Evolutionary conservation across 2,113 vertebrate species (phyloP).

Genomic region (Pterocles gutturalis): DNA sequence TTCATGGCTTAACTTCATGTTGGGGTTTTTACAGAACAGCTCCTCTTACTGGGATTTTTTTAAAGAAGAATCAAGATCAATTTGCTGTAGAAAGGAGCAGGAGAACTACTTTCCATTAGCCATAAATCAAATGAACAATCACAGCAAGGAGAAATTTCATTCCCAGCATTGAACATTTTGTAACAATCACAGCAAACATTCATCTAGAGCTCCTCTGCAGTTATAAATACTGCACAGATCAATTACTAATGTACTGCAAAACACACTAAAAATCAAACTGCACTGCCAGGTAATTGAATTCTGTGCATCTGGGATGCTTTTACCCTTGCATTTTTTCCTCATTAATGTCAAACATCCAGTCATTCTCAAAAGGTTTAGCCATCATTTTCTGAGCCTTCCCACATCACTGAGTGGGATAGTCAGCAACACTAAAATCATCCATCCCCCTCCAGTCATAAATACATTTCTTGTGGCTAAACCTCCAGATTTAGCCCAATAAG

Average conservation of each 20-base stretch:
- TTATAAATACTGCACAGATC: slow-evolving; percentile 45
- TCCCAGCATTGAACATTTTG: slow-evolving; percentile 37
- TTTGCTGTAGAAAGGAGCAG: neutral
- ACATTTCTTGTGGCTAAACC: neutral
- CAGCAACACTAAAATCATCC: neutral
- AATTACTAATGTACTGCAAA: slow-evolving; percentile 52
- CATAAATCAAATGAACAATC: slow-evolving; percentile 4
- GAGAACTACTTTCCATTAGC: slow-evolving; percentile 25
- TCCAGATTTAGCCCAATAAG: neutral
- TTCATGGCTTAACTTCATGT: neutral
- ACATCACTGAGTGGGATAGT: neutral
- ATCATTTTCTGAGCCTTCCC: neutral
- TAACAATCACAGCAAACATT: slow-evolving; percentile 38
- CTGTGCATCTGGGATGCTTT: slow-evolving; percentile 20
- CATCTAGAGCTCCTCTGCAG: slow-evolving; percentile 11
- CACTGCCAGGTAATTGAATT: slow-evolving; percentile 24
- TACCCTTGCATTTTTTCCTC: slow-evolving; percentile 20
- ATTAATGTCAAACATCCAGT: neutral
- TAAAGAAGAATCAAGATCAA: slow-evolving; percentile 1
- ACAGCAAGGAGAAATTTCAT: slow-evolving; percentile 52
- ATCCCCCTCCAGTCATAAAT: neutral
- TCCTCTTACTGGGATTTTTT: neutral
- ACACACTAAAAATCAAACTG: slow-evolving; percentile 34
- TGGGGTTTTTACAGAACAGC: neutral
- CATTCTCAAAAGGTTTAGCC: neutral